Conservation (phyloP, 53 echinoderm and acorn worm species). For the Holothuria leucospilota region DNA sequence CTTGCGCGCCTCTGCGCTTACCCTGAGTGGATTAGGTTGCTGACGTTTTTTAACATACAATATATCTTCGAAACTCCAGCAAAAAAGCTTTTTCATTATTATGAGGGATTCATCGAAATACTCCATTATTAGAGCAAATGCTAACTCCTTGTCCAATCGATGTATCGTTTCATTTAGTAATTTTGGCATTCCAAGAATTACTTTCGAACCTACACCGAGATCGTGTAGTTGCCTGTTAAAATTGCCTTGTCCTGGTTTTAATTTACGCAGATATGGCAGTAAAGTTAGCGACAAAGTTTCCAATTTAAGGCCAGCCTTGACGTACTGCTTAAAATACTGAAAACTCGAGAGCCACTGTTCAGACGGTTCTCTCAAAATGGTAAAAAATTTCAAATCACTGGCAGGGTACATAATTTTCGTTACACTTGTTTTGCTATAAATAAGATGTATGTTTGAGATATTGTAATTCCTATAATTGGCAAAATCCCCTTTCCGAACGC, state of each 20-base stretch:
- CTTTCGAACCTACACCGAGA: neutral
- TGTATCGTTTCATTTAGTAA: constrained; percentile 37
- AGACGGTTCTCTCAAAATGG: constrained; percentile 67
- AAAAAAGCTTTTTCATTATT: constrained; percentile 53
- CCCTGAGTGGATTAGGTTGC: constrained; percentile 31
- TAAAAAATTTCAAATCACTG: constrained; percentile 51
- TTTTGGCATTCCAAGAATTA: neutral
- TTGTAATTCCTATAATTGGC: constrained; percentile 57
- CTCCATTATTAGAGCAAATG: constrained; percentile 65
- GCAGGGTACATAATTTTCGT: constrained; percentile 55
- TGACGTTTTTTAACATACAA: constrained; percentile 62
- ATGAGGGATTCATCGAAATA: constrained; percentile 74
- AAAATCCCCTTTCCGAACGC: constrained; percentile 37
- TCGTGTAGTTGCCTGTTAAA: constrained; percentile 20
- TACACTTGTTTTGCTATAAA: constrained; percentile 38
- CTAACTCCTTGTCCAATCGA: constrained; percentile 38
- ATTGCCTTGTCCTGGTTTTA: too few species aligned
- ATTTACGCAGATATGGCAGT: neutral
- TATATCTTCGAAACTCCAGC: constrained; percentile 69
- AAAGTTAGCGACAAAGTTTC: neutral
- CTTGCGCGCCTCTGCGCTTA: constrained; percentile 24
- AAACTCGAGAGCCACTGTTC: constrained; percentile 62
- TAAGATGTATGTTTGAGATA: constrained; percentile 56
- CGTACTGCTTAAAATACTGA: constrained; percentile 57
- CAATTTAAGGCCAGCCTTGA: neutral